Evolutionary conservation across 1,140 invertebrate species (phyloP).

Genomic region (Bursaphelenchus mucronatus): DNA sequence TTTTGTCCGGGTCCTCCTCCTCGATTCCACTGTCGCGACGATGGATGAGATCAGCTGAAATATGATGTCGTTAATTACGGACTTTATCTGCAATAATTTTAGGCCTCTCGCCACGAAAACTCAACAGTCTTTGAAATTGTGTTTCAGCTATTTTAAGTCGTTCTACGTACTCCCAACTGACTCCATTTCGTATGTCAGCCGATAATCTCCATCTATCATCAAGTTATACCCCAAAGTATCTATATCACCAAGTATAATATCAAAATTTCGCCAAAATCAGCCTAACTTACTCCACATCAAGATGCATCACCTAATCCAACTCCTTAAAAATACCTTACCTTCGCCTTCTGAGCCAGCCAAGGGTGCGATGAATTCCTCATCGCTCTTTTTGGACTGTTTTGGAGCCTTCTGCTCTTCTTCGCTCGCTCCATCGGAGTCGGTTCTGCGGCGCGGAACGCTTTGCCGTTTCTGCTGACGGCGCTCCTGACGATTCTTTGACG

Average conservation of each 20-base stretch:
- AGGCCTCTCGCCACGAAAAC: neutral
- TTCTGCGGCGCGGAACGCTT: constrained; percentile 8
- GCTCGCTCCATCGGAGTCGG: constrained; percentile 1
- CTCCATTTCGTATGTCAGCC: neutral
- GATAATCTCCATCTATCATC: no score
- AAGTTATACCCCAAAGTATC: neutral
- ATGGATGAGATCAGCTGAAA: neutral
- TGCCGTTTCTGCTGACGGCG: neutral
- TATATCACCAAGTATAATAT: constrained; percentile 3
- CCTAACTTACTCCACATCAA: neutral
- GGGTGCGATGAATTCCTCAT: neutral
- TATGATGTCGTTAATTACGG: neutral
- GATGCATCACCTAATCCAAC: no score
- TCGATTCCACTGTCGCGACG: constrained; percentile 21
- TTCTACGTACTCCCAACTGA: neutral
- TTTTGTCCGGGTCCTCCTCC: neutral
- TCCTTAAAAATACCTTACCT: neutral
- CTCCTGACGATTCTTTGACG: constrained; percentile 1
- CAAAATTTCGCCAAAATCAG: neutral
- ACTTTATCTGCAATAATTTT: neutral
- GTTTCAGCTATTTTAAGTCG: neutral
- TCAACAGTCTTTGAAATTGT: neutral
- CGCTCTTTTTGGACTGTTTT: neutral
- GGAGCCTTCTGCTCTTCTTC: no score
- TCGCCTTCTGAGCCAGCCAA: neutral